phyloP scores from a whole-genome alignment of 2,113 vertebrate genomes.

The Sander vitreus region DNA sequence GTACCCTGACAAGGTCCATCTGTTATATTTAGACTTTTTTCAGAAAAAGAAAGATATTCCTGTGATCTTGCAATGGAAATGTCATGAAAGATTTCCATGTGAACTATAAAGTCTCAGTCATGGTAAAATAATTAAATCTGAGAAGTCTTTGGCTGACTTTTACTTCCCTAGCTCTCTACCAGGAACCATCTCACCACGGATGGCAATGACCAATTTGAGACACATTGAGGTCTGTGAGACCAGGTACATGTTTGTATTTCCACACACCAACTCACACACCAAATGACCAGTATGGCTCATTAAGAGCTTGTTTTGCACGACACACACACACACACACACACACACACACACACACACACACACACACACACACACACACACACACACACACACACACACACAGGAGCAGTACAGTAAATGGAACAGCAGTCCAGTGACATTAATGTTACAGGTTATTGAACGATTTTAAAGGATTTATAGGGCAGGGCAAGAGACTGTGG shows the following conservation, averaged over 20 bases:
- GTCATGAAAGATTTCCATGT: neutral
- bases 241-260: constrained; percentile 10
- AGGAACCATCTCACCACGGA: constrained; percentile 17
- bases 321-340: constrained; percentile 13
- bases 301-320: constrained; percentile 32
- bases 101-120: neutral
- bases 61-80: neutral
- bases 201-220: constrained; percentile 26
- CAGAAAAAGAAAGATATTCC: neutral
- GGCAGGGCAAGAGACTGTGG: constrained; percentile 76
- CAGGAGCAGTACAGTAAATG: constrained; percentile 71
- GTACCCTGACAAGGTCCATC: neutral
- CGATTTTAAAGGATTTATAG: constrained; percentile 81
- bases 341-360: constrained; percentile 36
- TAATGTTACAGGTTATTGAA: constrained; percentile 84
- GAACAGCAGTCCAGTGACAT: constrained; percentile 80
- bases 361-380: constrained; percentile 2
- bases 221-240: constrained; percentile 20
- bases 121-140: neutral
- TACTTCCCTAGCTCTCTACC: neutral
- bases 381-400: constrained; percentile 33
- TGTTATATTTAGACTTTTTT: neutral
- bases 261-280: constrained; percentile 31
- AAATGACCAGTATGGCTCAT: constrained; percentile 38
- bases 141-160: constrained; percentile 15